Conservation (phyloP, 2,797 vertebrate genomes). For the Cossypha polioptera region DNA sequence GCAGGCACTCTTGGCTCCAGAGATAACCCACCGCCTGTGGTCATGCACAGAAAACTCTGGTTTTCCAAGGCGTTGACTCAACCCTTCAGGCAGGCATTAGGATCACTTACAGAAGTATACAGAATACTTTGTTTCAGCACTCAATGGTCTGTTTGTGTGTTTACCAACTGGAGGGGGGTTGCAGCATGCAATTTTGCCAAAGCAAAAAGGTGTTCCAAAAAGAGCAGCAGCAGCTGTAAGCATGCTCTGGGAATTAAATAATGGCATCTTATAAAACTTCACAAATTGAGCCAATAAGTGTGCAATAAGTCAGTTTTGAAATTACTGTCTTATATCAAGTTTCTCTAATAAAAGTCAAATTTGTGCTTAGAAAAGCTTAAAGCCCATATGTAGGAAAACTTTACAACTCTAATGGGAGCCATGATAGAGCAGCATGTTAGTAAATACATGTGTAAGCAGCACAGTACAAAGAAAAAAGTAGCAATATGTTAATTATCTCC, state of each 20-base stretch:
- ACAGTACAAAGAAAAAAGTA: constrained; percentile 59
- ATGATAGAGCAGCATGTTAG: constrained; percentile 60
- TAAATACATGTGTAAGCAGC: constrained; percentile 67
- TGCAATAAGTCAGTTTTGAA: constrained; percentile 54
- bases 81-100: background rate
- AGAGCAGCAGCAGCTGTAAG: constrained; percentile 57
- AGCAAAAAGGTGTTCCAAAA: constrained; percentile 47
- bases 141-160: constrained; percentile 51
- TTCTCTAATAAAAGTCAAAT: constrained; percentile 58
- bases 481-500: constrained; percentile 60
- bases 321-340: constrained; percentile 58
- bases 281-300: constrained; percentile 50
- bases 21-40: background rate
- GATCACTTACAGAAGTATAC: background rate
- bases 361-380: constrained; percentile 60
- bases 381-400: constrained; percentile 58
- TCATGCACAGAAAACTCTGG: background rate
- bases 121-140: background rate
- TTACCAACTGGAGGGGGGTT: constrained; percentile 28
- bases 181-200: background rate
- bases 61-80: background rate
- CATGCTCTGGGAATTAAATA: constrained; percentile 48
- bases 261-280: constrained; percentile 59
- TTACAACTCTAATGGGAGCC: constrained; percentile 65
- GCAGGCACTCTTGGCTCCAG: accelerated